Percentiles rank a stretch among this genome's conserved stretches.
Evolutionary conservation across 1,140 invertebrate genomes (phyloP).

Genomic region (Aethina tumida): DNA sequence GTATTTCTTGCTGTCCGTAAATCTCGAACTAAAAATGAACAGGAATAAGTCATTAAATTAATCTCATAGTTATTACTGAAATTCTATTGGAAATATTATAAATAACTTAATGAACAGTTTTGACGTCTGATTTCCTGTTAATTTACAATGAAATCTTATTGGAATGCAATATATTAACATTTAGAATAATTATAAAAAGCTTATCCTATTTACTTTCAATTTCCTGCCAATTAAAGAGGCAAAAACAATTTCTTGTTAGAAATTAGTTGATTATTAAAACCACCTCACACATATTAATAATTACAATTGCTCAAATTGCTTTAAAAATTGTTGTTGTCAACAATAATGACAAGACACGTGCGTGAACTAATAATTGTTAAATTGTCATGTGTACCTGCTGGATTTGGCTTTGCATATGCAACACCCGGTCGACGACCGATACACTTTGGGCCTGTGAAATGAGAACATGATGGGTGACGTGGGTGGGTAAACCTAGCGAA

Average conservation of each 20-base stretch:
- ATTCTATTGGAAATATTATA: neutral
- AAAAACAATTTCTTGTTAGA: no score
- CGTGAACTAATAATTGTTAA: neutral
- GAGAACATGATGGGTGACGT: constrained; percentile 86
- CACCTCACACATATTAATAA: no score
- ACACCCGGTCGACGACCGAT: constrained; percentile 72
- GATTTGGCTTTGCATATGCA: constrained; percentile 87
- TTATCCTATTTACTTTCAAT: no score
- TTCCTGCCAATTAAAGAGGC: no score
- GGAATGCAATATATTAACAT: neutral
- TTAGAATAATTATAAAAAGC: no score
- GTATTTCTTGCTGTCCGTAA: constrained; percentile 80
- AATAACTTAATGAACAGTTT: neutral
- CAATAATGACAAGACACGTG: constrained; percentile 1
- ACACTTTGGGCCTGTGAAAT: constrained; percentile 84
- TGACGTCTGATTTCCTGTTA: neutral
- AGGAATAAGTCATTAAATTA: neutral
- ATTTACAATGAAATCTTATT: neutral
- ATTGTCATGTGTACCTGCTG: constrained; percentile 44
- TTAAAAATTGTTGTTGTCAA: no score
- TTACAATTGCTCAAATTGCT: no score
- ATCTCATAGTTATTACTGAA: constrained; percentile 1
- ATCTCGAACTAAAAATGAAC: constrained; percentile 57
- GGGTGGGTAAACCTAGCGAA: no score
- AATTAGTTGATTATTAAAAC: no score